Conservation (phyloP, 2,888 invertebrate species). For the Melikaiella ostensackeni region DNA sequence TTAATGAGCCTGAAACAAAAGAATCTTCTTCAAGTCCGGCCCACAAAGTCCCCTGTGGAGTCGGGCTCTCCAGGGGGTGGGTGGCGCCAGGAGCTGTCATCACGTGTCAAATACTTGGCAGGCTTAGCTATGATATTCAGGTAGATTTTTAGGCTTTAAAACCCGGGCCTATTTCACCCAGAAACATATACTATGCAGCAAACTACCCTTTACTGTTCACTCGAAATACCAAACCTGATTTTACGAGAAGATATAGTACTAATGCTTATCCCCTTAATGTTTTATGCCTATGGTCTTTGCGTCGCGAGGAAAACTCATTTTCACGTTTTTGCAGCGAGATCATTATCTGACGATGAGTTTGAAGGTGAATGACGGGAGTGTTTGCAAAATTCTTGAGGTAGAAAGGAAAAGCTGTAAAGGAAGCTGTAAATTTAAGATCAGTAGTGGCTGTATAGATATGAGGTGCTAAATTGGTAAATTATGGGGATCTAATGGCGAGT, state of each 20-base stretch:
- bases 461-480: constrained; percentile 28
- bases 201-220: constrained; percentile 54
- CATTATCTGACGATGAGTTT: background rate
- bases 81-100: constrained; percentile 77
- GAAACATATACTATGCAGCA: background rate
- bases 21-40: constrained; percentile 65
- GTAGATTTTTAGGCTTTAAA: constrained; percentile 50
- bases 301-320: constrained; percentile 3
- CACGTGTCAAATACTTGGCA: constrained; percentile 67
- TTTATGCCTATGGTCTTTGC: background rate
- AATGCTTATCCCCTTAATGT: constrained; percentile 58
- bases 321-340: constrained; percentile 21
- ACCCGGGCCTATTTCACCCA: constrained; percentile 40
- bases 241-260: constrained; percentile 56
- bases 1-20: constrained; percentile 77
- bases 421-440: constrained; percentile 19
- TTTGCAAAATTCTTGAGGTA: constrained; percentile 11
- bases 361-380: constrained; percentile 9
- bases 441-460: background rate
- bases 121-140: constrained; percentile 63
- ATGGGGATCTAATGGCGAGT: constrained; percentile 2
- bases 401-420: background rate
- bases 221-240: constrained; percentile 51
- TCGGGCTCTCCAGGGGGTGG: constrained; percentile 72
- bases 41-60: constrained; percentile 66